Percentiles rank a stretch among this genome's conserved stretches.
Conservation (phyloP, 2,113 vertebrate genomes). For the Phycodurus eques region DNA sequence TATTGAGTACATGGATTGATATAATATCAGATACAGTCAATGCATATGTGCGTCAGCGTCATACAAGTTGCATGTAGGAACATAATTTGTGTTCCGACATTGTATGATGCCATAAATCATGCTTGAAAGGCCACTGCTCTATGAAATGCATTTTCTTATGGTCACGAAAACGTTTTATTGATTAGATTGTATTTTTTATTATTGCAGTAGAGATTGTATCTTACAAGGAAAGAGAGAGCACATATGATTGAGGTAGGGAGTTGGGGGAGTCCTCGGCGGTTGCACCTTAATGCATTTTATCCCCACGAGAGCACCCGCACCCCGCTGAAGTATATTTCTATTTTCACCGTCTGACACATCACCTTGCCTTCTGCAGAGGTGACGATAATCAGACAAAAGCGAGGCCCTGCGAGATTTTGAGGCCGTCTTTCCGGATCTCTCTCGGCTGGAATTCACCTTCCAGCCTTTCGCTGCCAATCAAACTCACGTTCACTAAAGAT, state of each 20-base stretch:
- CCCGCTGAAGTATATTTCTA: conserved; percentile 5
- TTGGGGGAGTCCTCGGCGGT: background rate
- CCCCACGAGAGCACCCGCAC: background rate
- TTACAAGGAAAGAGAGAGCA: background rate
- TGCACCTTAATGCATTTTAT: conserved; percentile 12
- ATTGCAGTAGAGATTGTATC: background rate
- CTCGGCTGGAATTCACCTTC: conserved; percentile 21
- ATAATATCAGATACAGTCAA: background rate
- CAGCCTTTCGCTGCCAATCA: conserved; percentile 1
- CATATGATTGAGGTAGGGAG: background rate
- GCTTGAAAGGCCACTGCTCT: background rate
- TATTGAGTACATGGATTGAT: background rate
- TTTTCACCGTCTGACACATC: conserved; percentile 28
- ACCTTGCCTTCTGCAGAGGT: conserved; percentile 14
- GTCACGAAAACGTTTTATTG: background rate
- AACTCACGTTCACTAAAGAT: conserved; percentile 12
- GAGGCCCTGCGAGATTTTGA: conserved; percentile 19
- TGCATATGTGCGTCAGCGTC: background rate
- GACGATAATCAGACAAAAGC: conserved; percentile 24
- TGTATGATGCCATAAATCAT: background rate
- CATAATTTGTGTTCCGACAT: background rate
- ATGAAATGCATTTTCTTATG: background rate
- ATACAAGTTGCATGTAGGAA: background rate
- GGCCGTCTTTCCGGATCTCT: conserved; percentile 21
- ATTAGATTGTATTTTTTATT: background rate